Evolutionary conservation across 2,797 vertebrate genomes (phyloP).

Genomic region (Margarornis squamiger): DNA sequence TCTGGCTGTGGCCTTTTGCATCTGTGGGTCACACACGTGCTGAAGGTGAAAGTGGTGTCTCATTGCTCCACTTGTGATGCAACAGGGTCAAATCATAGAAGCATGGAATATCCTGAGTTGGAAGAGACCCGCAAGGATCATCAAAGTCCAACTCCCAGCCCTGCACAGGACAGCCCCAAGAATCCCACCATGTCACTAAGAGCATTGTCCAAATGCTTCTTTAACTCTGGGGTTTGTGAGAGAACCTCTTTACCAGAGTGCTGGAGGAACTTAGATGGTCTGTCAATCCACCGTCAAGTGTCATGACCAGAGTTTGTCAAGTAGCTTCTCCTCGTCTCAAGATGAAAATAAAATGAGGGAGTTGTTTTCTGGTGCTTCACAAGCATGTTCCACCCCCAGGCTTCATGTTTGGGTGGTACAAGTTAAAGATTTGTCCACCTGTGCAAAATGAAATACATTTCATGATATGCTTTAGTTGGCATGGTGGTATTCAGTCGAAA

Average conservation of each 20-base stretch:
- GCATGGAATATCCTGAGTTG: neutral
- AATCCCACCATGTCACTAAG: neutral
- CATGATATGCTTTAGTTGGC: neutral
- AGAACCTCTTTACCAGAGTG: neutral
- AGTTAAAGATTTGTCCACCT: neutral
- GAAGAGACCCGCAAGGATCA: neutral
- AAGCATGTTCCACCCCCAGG: neutral
- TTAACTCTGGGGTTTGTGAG: neutral
- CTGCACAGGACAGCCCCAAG: neutral
- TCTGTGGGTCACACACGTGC: neutral
- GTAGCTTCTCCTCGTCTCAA: neutral
- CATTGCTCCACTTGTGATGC: neutral
- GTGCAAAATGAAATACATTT: neutral
- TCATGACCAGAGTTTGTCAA: neutral
- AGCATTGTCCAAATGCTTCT: fast-evolving
- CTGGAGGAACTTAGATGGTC: neutral
- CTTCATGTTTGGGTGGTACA: fast-evolving
- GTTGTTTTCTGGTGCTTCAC: neutral
- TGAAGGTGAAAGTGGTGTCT: neutral
- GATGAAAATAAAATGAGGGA: neutral
- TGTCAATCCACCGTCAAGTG: neutral
- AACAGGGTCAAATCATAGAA: neutral
- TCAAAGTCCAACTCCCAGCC: neutral
- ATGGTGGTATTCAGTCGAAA: neutral
- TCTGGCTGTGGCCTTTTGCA: neutral